Evolutionary conservation across 2,797 vertebrate genomes (phyloP), one percentile per base, ranked within the genome.

Genomic region (Acanthopagrus latus): DNA sequence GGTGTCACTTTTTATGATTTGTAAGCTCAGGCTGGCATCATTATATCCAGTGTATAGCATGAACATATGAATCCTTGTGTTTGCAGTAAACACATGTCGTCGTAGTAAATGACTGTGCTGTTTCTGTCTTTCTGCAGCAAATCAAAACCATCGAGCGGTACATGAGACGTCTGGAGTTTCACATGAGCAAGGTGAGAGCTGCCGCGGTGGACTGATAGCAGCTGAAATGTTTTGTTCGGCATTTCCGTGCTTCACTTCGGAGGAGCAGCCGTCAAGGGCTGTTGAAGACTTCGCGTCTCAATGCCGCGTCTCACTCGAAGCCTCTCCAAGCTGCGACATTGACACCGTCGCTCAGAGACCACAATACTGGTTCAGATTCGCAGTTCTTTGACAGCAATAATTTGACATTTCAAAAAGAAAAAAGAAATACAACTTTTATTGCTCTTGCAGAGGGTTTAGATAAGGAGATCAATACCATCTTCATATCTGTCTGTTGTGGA

Each of bases 151-250:
- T 98, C 0, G 98, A 99, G 87, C 93, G 98, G 78, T 99, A 98
- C 91, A 97, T 98, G 95, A 95, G 98, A 81, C 96, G 97, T 65
- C 95, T 99, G 92, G 98, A 99, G 94, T 99, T 99, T 89, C 98
- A 99, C 92, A 98, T 99, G 63, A 99, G 98, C 92, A 98, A 99
- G 98, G 98, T 99, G 95, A 83, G 80, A 51, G 2, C 48, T 48
- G 18, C 4, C 46, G 33, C 60, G 44, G 29, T 11, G 6, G 29
- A 27, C 46, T 55, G 27, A 41, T 48, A 51, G 50, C 25, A 58
- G 38, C 17, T 51, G 9, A 7, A 27, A 20, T 27, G 25, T 81
- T 64, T 71, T 27, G 27, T 50, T 23, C 69, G 16, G 33, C 33
- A 33, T 59, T 56, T 46, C 10, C 12, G 10, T 51, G 18, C 25